A percentile compares a stretch with the other conserved stretches of the same genome.
Conservation (phyloP, 2,888 invertebrate species). For the Phaedon cochleariae region DNA sequence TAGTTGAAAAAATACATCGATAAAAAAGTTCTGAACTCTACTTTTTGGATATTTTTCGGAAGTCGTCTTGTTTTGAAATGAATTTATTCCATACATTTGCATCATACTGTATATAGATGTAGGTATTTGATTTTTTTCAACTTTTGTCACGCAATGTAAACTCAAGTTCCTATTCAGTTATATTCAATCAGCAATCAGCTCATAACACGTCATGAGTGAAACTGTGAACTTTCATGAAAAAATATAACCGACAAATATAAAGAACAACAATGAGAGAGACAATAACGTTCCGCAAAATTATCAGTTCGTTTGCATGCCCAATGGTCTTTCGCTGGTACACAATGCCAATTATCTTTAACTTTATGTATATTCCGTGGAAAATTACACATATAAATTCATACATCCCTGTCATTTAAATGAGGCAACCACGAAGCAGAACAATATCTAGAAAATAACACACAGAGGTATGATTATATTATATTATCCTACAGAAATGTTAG, state of each 20-base stretch:
- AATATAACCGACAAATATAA: neutral
- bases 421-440: conserved; percentile 39
- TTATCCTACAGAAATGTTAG: neutral
- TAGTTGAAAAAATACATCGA: too few relatives aligned
- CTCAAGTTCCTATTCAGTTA: too few relatives aligned
- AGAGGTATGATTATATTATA: neutral
- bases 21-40: too few relatives aligned
- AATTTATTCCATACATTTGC: too few relatives aligned
- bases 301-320: conserved; percentile 4
- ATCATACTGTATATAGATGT: too few relatives aligned
- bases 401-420: conserved; percentile 46
- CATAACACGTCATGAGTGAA: too few relatives aligned
- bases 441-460: conserved; percentile 20
- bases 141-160: too few relatives aligned
- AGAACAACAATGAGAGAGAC: neutral
- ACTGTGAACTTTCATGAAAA: too few relatives aligned
- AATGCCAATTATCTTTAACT: conserved; percentile 21
- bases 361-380: conserved; percentile 23
- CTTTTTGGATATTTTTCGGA: too few relatives aligned
- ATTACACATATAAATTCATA: conserved; percentile 34
- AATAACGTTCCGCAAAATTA: neutral
- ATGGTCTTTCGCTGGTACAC: conserved; percentile 21
- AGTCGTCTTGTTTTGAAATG: too few relatives aligned
- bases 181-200: too few relatives aligned
- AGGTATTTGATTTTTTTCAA: too few relatives aligned